phyloP scores from a whole-genome alignment of 2,888 invertebrate genomes.

The Limnephilus lunatus region DNA sequence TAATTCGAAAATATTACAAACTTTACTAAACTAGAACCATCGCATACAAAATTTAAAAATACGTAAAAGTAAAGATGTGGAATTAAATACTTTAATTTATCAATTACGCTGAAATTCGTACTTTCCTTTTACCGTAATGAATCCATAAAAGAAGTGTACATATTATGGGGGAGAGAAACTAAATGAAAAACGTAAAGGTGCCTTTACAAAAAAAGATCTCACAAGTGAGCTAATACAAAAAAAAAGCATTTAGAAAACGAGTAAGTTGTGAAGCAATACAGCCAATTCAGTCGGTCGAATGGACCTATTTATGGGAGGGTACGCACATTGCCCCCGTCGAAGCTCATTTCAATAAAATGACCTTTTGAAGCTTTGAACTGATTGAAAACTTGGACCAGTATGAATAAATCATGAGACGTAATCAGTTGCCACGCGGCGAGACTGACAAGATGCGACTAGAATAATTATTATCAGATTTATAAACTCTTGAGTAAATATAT shows the following conservation, averaged over 20 bases:
- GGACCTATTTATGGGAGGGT: background rate
- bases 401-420: background rate
- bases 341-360: background rate
- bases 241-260: background rate
- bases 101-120: background rate
- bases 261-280: background rate
- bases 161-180: background rate
- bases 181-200: background rate
- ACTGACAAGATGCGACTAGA: background rate
- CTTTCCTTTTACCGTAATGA: background rate
- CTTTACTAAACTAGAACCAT: background rate
- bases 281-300: background rate
- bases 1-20: no score
- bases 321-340: background rate
- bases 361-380: background rate
- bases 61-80: background rate
- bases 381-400: background rate
- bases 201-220: background rate
- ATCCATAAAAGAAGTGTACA: background rate
- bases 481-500: background rate
- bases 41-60: background rate
- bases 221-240: background rate
- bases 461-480: background rate
- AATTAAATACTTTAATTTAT: background rate
- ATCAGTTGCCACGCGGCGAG: background rate